Evolutionary conservation across 2,888 invertebrate species (phyloP).

Genomic region (Neoscelio sp.): DNA sequence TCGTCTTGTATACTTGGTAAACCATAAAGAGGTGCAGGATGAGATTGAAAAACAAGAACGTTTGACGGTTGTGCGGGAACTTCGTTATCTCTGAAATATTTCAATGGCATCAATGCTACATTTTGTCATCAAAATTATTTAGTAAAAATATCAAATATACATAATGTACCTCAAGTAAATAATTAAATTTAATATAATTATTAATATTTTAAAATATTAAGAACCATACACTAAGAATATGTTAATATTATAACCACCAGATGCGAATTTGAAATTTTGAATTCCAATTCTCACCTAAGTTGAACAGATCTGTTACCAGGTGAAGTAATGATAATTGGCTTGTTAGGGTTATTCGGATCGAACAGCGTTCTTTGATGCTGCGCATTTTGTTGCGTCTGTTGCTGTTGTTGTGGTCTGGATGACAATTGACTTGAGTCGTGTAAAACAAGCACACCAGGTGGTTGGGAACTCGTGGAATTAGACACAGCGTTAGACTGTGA

Average conservation of each 20-base stretch:
- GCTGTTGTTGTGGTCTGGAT: slow-evolving; percentile 65
- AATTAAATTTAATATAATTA: slow-evolving; percentile 2
- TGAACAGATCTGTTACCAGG: slow-evolving; percentile 81
- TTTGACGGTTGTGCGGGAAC: slow-evolving; percentile 70
- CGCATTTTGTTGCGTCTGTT: slow-evolving; percentile 67
- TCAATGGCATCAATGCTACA: slow-evolving; percentile 3
- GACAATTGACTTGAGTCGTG: slow-evolving; percentile 77
- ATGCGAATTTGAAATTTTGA: slow-evolving; percentile 1
- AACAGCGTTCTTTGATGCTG: slow-evolving; percentile 84
- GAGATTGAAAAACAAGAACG: slow-evolving; percentile 75
- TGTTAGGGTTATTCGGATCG: slow-evolving; percentile 88
- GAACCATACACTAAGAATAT: not conserved
- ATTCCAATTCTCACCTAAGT: slow-evolving; percentile 70
- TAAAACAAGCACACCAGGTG: slow-evolving; percentile 83
- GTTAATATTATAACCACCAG: not conserved
- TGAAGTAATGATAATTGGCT: slow-evolving; percentile 88
- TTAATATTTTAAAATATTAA: not conserved
- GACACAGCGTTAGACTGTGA: slow-evolving; percentile 68
- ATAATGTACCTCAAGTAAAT: slow-evolving; percentile 1
- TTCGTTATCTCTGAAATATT: slow-evolving; percentile 76
- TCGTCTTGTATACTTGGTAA: slow-evolving; percentile 76
- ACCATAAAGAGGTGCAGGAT: slow-evolving; percentile 72
- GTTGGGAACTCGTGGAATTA: slow-evolving; percentile 74
- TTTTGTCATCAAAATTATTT: not conserved
- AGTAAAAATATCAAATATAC: not conserved